Conservation (phyloP, 2,113 vertebrate species). For the Noctilio leporinus region DNA sequence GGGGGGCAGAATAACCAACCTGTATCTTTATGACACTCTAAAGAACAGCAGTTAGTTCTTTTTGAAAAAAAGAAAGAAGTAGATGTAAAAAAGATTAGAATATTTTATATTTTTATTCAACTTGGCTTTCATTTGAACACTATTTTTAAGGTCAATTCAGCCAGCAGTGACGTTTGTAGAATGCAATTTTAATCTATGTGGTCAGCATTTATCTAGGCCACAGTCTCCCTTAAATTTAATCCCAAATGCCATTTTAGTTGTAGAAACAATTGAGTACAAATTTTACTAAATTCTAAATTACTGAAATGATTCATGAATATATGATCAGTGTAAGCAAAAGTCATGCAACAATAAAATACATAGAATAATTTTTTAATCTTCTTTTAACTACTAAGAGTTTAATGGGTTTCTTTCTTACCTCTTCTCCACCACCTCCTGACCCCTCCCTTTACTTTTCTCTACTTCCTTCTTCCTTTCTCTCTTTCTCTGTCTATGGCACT, state of each 20-base stretch:
- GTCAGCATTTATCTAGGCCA: slow-evolving; percentile 57
- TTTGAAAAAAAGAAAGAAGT: neutral
- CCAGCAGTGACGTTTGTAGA: neutral
- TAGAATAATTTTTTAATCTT: neutral
- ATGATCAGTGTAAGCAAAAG: neutral
- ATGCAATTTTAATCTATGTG: neutral
- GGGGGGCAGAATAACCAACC: neutral
- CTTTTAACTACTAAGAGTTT: neutral
- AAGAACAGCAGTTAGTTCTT: slow-evolving; percentile 55
- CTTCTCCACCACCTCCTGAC: neutral
- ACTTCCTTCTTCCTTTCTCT: neutral
- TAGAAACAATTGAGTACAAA: neutral
- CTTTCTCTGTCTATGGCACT: neutral
- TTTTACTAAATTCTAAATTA: slow-evolving; percentile 12
- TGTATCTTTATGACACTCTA: slow-evolving; percentile 27
- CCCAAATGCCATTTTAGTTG: neutral
- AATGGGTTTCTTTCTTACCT: neutral
- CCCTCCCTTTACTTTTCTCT: neutral
- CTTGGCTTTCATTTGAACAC: slow-evolving; percentile 59
- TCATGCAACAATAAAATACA: neutral
- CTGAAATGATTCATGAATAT: neutral
- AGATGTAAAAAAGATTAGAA: slow-evolving; percentile 4
- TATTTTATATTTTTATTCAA: slow-evolving; percentile 48
- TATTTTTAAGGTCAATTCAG: slow-evolving; percentile 70
- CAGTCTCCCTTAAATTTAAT: neutral